phyloP scores from a whole-genome alignment of 2,113 vertebrate species.

The Crotalus viridis region DNA sequence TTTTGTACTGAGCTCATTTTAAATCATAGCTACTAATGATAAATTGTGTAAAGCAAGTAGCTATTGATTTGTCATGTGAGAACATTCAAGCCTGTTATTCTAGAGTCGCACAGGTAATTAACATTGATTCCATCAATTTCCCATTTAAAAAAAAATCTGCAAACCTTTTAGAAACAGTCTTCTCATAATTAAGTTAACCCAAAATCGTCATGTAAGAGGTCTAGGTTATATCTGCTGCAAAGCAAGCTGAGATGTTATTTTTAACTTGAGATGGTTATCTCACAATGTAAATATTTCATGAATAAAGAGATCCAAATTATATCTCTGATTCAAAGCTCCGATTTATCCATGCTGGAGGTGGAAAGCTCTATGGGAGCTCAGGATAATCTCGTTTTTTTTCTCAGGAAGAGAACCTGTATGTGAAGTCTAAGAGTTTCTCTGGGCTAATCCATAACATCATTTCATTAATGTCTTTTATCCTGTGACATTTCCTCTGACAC shows the following conservation, averaged over 20 bases:
- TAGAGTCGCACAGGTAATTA: background rate
- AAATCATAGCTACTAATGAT: background rate
- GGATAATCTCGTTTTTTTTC: background rate
- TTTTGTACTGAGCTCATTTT: background rate
- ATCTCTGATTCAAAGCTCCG: background rate
- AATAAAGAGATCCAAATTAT: background rate
- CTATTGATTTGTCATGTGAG: background rate
- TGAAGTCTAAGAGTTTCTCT: background rate
- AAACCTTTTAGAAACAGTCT: background rate
- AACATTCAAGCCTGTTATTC: background rate
- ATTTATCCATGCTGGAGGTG: background rate
- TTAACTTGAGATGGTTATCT: background rate
- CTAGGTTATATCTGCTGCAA: background rate
- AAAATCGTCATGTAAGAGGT: background rate
- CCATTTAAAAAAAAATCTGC: background rate
- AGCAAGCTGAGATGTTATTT: background rate
- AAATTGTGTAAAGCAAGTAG: background rate
- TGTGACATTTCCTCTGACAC: slow-evolving; percentile 25
- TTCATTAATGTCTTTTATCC: slow-evolving; percentile 24
- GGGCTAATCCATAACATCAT: slow-evolving; percentile 1
- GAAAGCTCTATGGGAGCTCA: background rate
- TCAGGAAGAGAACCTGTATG: background rate
- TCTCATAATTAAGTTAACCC: background rate
- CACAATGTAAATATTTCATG: background rate
- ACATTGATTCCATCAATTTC: background rate